Conservation (phyloP, 30 jellyfish, hydroid and myxozoan species). For the Clytia hemisphaerica region DNA sequence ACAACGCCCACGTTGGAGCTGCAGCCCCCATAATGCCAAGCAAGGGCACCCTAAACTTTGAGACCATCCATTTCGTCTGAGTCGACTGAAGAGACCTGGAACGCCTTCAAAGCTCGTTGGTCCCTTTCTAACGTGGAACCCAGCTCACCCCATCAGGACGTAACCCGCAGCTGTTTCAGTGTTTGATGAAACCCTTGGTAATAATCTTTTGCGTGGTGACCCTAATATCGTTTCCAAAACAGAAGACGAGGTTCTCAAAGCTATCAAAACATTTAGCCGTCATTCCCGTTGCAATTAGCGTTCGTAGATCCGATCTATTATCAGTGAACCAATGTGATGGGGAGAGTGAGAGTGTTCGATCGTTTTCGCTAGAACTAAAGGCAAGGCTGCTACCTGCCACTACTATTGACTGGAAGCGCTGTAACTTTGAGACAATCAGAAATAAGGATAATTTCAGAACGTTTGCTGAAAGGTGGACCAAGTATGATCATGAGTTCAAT, state of each 20-base stretch:
- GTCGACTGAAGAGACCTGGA: slow-evolving; percentile 2
- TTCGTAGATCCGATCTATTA: too few species aligned
- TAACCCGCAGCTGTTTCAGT: not conserved
- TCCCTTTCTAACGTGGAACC: not conserved
- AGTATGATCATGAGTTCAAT: too few species aligned
- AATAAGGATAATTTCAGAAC: too few species aligned
- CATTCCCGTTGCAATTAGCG: not conserved
- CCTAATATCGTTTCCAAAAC: not conserved
- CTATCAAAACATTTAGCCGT: not conserved
- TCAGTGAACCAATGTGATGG: too few species aligned
- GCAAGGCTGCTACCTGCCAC: too few species aligned
- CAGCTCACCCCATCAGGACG: slow-evolving; percentile 4
- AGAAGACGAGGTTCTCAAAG: not conserved
- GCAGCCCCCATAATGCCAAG: slow-evolving; percentile 22
- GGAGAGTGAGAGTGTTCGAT: too few species aligned
- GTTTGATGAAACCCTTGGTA: slow-evolving; percentile 2
- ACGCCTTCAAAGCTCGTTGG: slow-evolving; percentile 8
- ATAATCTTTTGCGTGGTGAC: not conserved
- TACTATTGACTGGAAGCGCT: too few species aligned
- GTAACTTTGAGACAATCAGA: too few species aligned
- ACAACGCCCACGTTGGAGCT: slow-evolving; percentile 1
- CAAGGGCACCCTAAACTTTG: too few species aligned
- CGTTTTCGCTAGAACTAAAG: too few species aligned
- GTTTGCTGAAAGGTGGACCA: too few species aligned
- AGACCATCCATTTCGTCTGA: not conserved